Evolutionary conservation across 2,113 vertebrate species (phyloP), one percentile per base, ranked within the genome.

Genomic region (Colistium nudipinnis): DNA sequence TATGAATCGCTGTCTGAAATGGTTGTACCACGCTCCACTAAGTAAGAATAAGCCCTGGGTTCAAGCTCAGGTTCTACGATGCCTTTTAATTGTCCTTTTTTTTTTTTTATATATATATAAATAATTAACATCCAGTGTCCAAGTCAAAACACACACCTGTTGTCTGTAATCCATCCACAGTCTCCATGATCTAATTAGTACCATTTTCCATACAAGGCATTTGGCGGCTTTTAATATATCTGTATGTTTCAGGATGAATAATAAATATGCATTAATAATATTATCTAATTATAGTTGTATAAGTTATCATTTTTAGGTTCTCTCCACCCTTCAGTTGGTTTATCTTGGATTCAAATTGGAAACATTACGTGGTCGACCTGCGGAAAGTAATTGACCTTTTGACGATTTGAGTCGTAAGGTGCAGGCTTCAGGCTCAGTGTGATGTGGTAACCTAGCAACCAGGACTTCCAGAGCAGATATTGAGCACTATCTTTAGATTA

Each of bases 1-100:
- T 99, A 99, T 64, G 98, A 99, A 90, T 98, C 97, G 0, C 91
- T 99, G 53, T 87, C 96, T 6, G 98, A 99, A 78, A 99, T 99
- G 98, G 96, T 99, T 7, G 98, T 99, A 35, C 98, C 98, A 45
- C 94, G 98, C 69, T 99, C 98, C 82, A 98, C 96, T 83, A 99
- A 97, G 98, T 99, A 93, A 94, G 95, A 86, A n/a, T 12, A 9
- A 3, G 3, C 0, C 6, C 1, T 31, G 10, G 1, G 33, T 49
- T 45, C 19, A 56, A 0, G 31, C 35, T 4, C 6, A 28, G 8
- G 4, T 17, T 49, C 12, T 48, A n/a, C n/a, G n/a, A n/a, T n/a
- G n/a, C n/a, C n/a, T n/a, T n/a, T n/a, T n/a, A n/a, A n/a, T n/a
- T n/a, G n/a, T n/a, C n/a, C n/a, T 65, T 31, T 4, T 14, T 1